A percentile compares a stretch with the other conserved stretches of the same genome.
Conservation (phyloP, 2,888 invertebrate species). For the Sminthurinus aureus region DNA sequence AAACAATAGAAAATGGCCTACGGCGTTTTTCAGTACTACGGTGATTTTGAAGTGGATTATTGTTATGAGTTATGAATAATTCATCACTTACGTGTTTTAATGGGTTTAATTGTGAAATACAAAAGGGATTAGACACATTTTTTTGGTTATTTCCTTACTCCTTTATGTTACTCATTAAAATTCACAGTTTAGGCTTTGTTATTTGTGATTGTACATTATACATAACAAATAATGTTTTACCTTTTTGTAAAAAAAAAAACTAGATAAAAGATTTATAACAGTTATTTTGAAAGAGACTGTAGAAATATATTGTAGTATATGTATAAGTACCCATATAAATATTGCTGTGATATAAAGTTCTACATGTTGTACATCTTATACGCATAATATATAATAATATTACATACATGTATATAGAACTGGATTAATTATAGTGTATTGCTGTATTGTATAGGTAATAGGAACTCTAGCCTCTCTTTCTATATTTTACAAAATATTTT, state of each 20-base stretch:
- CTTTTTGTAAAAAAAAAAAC: background rate
- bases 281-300: background rate
- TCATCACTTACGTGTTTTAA: background rate
- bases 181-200: background rate
- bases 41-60: background rate
- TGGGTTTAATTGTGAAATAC: too few species aligned
- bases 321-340: background rate
- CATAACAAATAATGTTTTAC: background rate
- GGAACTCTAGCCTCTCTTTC: too few species aligned
- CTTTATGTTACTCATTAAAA: too few species aligned
- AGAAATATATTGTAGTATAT: background rate
- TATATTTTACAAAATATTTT: too few species aligned
- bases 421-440: too few species aligned
- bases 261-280: too few species aligned
- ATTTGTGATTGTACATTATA: background rate
- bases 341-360: too few species aligned
- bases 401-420: too few species aligned
- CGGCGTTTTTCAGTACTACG: slow-evolving; percentile 36
- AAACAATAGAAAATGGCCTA: slow-evolving; percentile 55
- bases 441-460: too few species aligned
- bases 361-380: too few species aligned
- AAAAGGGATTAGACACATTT: background rate
- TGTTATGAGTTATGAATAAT: background rate
- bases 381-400: too few species aligned
- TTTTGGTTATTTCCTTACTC: background rate